These are phyloP conservation scores for Camponotus pennsylvanicus DNA, from an alignment of 1,140 invertebrate species.

Conservation along the genomic window DNA sequence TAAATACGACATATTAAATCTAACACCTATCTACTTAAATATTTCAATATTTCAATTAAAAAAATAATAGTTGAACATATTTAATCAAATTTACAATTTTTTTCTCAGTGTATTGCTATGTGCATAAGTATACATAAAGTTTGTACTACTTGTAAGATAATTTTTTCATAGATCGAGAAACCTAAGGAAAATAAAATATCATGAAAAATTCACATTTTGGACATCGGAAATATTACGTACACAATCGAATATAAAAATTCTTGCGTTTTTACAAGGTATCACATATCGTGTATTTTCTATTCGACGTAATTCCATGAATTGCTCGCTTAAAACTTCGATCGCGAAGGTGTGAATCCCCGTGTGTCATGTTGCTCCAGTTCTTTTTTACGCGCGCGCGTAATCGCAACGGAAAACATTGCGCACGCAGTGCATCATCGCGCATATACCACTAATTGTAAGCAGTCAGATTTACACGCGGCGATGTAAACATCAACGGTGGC, in stretches of 20 bases:
- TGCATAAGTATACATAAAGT: background rate
- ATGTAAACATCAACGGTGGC: slow-evolving; percentile 65
- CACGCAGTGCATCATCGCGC: background rate
- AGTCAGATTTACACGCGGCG: slow-evolving; percentile 69
- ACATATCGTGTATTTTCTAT: background rate
- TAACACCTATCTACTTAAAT: too few species aligned
- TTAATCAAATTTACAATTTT: too few species aligned
- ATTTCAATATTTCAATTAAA: too few species aligned
- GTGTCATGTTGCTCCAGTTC: background rate
- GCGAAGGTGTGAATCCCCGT: background rate
- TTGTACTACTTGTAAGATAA: slow-evolving; percentile 9
- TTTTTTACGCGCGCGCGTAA: background rate
- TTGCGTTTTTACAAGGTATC: background rate
- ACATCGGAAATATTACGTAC: background rate
- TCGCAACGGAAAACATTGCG: slow-evolving; percentile 3
- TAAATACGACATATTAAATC: too few species aligned
- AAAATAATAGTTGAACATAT: too few species aligned
- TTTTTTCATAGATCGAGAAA: slow-evolving; percentile 28
- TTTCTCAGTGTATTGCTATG: background rate
- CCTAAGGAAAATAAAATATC: slow-evolving; percentile 4
- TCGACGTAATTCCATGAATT: background rate
- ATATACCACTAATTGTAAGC: slow-evolving; percentile 7
- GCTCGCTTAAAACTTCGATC: background rate
- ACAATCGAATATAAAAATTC: background rate
- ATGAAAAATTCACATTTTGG: slow-evolving; percentile 55